Base-by-base conservation (phyloP, 2,888 invertebrate species). In the Schizotus pectinicornis region DNA sequence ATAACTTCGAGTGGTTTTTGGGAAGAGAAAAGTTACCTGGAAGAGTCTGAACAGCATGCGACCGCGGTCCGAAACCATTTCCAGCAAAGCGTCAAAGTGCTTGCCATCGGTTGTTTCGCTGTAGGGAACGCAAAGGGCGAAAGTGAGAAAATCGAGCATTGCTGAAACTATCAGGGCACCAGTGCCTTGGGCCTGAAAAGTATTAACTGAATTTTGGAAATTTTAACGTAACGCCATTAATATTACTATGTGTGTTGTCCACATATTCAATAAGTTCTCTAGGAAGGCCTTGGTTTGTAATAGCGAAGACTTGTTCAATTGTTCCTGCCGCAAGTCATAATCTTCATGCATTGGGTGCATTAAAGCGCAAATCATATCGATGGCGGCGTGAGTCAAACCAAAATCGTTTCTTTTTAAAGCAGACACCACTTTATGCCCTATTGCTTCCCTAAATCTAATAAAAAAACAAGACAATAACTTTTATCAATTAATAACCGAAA, bases 341-440 rank as follows among this genome's bases (percentile, higher is more conserved):
- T 98, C 95, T 64, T 94, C 91, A 74, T 93, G 91, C 92, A 99
- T 98, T 1, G 99, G 99, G 82, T 97, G 98, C 94, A 99, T 95
- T 22, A 99, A 84, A 9, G 98, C 95, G 79, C 96, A 97, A 59
- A 98, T 88, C 82, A 98, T 96, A 81, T 99, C 98, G 51, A 99
- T 87, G 3, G 98, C 97, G 2, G 98, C 94, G 82, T 98, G 95
- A 8, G 96, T 92, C 30, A 98, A 91, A 6, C 94, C 95, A 65
- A 91, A 87, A 71, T 94, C 90, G 66, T 94, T 93, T 67, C 91
- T 85, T 52, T 94, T 90, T 57, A 99, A 80, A 0, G 97, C 95
- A 59, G 88, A 87, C 37, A 98, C 94, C 3, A 98, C 95, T 77
- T 95, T 94, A 50, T 88, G 82, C 42, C 99, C 99, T 61, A 99